These are phyloP conservation scores for Pogoniulus pusillus DNA, from an alignment of 2,797 vertebrate species.

Conservation along the genomic window DNA sequence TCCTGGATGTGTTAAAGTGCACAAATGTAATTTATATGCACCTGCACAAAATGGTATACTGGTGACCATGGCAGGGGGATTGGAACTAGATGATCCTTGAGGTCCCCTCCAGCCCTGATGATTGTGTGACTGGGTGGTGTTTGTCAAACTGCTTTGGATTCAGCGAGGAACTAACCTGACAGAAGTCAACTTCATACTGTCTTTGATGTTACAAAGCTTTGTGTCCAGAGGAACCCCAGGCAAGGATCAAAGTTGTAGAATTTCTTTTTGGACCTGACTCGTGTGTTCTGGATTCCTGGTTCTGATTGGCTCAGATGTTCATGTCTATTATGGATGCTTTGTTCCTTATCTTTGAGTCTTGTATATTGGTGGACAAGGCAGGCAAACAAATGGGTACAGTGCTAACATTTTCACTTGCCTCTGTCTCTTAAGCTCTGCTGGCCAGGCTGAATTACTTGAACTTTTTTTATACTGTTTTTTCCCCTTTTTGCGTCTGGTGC, in stretches of 20 bases:
- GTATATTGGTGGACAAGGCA: neutral
- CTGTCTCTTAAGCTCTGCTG: neutral
- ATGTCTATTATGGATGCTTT: neutral
- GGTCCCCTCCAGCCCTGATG: no score
- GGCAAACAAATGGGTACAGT: neutral
- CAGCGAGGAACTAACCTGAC: neutral
- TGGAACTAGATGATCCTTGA: no score
- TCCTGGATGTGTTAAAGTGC: neutral
- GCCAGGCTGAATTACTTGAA: neutral
- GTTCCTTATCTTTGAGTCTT: neutral
- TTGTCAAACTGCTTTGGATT: neutral
- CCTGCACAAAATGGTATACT: neutral
- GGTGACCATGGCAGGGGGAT: no score
- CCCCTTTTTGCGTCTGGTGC: neutral
- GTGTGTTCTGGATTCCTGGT: neutral
- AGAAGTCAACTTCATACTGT: neutral
- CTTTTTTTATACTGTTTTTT: neutral
- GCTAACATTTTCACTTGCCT: neutral
- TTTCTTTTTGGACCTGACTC: neutral
- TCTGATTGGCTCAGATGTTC: slow-evolving; percentile 6
- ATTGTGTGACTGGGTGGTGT: neutral
- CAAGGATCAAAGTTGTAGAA: neutral
- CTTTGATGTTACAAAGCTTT: neutral
- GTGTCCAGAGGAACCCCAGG: neutral
- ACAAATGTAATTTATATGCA: neutral